Conservation (phyloP, 2,888 invertebrate species). For the Agrotis ipsilon region DNA sequence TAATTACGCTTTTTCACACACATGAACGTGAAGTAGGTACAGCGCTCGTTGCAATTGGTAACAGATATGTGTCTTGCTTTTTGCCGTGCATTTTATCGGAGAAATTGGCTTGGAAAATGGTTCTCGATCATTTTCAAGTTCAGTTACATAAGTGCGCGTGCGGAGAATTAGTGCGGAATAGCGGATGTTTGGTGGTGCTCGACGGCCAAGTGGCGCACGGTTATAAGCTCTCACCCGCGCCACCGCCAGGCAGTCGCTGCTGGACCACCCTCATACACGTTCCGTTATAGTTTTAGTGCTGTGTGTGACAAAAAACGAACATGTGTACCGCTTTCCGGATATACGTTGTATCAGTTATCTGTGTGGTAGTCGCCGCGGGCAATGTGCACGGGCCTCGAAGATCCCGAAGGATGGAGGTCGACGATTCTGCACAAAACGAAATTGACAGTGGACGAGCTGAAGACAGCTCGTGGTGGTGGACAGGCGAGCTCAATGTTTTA, state of each 20-base stretch:
- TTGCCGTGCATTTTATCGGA: constrained; percentile 90
- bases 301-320: constrained; percentile 82
- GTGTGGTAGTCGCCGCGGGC: constrained; percentile 83
- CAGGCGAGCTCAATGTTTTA: constrained; percentile 91
- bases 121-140: constrained; percentile 91
- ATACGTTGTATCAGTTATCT: constrained; percentile 85
- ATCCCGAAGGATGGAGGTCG: constrained; percentile 86
- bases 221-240: constrained; percentile 89
- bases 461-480: constrained; percentile 89
- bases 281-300: constrained; percentile 84
- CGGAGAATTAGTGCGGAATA: constrained; percentile 91
- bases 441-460: constrained; percentile 89
- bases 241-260: constrained; percentile 86
- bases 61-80: constrained; percentile 87
- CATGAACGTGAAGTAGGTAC: constrained; percentile 68
- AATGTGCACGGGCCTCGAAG: constrained; percentile 86
- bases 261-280: constrained; percentile 86
- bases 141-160: constrained; percentile 91
- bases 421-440: constrained; percentile 86
- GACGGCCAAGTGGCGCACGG: constrained; percentile 87
- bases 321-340: constrained; percentile 89
- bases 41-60: constrained; percentile 77
- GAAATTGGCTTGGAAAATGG: constrained; percentile 91
- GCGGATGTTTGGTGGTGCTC: constrained; percentile 91
- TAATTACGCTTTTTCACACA: constrained; percentile 81